Conservation (phyloP, 2,888 invertebrate species). For the Scaptomyza reducta region DNA sequence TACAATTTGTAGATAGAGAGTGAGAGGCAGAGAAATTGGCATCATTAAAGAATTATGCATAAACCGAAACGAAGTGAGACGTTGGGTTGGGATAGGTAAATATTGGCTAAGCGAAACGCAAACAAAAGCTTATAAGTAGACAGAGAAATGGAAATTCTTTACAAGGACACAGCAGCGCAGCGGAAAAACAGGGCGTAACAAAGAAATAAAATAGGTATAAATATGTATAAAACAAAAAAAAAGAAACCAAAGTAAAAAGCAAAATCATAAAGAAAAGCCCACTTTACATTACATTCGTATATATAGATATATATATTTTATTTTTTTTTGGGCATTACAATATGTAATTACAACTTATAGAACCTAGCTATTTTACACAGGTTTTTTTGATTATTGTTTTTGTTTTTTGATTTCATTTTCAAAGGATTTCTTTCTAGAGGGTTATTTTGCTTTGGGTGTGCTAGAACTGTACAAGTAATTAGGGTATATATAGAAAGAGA, state of each 20-base stretch:
- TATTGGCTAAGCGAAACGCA: constrained; percentile 76
- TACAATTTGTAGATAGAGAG: constrained; percentile 30
- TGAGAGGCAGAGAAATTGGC: constrained; percentile 6
- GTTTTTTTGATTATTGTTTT: constrained; percentile 14
- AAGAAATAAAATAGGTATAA: constrained; percentile 11
- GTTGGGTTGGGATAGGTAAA: constrained; percentile 55
- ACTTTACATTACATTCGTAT: constrained; percentile 64
- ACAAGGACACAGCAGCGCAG: constrained; percentile 63
- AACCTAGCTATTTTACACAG: constrained; percentile 68
- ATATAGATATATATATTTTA: constrained; percentile 3
- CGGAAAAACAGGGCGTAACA: constrained; percentile 60
- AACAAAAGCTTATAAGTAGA: constrained; percentile 76
- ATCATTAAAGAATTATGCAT: constrained; percentile 69
- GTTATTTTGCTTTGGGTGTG: constrained; percentile 26
- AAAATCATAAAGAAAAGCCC: constrained; percentile 57
- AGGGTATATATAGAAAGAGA: constrained; percentile 29
- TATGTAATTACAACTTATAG: constrained; percentile 55
- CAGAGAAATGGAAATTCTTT: constrained; percentile 65
- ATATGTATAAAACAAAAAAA: constrained; percentile 14
- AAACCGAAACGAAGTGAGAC: constrained; percentile 43
- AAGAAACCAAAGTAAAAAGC: constrained; percentile 21
- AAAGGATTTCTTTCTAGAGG: constrained; percentile 31
- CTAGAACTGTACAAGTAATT: constrained; percentile 48
- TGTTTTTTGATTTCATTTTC: constrained; percentile 10
- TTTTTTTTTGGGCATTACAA: constrained; percentile 48